A percentile compares a stretch with the other conserved stretches of the same genome.
These are phyloP conservation scores for Spinus olivaceus DNA, from an alignment of 2,797 vertebrate species.

Conservation along the genomic window DNA sequence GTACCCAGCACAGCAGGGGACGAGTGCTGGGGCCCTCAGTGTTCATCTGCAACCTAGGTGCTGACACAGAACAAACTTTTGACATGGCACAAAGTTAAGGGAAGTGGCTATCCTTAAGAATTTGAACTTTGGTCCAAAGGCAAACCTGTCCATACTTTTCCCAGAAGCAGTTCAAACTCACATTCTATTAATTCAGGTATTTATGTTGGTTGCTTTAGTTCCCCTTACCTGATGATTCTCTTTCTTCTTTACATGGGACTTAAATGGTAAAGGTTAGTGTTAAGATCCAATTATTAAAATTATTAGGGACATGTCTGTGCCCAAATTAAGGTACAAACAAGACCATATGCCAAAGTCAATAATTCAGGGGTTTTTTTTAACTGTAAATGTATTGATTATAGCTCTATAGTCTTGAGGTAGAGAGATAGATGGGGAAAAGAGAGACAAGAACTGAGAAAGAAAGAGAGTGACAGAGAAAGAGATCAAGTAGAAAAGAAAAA, in stretches of 20 bases:
- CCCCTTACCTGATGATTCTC: not conserved
- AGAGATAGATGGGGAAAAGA: not conserved
- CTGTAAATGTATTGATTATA: not conserved
- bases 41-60: not conserved
- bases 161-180: not conserved
- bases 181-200: not conserved
- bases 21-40: accelerated
- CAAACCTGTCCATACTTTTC: not conserved
- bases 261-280: not conserved
- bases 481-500: not conserved
- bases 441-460: not conserved
- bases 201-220: not conserved
- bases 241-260: not conserved
- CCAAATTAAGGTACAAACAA: not conserved
- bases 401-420: not conserved
- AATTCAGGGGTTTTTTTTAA: not conserved
- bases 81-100: not conserved
- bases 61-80: not conserved
- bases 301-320: not conserved
- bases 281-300: not conserved
- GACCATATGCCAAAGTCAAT: not conserved
- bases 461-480: accelerated
- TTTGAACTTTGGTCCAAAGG: not conserved
- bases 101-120: not conserved
- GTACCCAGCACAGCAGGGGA: accelerated